Percentiles rank a stretch among this genome's conserved stretches.
These are phyloP conservation scores for Echiichthys vipera DNA, from an alignment of 2,797 vertebrate species.

Conservation along the genomic window DNA sequence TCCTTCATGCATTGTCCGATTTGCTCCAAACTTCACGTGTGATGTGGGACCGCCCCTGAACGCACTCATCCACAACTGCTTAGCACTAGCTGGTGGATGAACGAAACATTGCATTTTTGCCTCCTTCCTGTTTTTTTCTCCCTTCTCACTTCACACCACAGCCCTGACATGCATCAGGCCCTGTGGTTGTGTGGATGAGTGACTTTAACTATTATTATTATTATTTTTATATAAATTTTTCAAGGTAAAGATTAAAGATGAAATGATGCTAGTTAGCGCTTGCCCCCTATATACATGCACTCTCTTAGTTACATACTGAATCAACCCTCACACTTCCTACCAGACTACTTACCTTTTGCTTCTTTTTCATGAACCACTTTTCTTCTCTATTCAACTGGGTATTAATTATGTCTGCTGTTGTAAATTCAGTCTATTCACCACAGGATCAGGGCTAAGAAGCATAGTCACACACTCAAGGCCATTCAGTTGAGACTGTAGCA, in stretches of 20 bases:
- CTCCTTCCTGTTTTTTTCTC: too few relatives aligned
- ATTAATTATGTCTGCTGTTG: conserved; percentile 72
- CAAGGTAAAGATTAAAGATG: neutral
- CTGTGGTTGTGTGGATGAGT: too few relatives aligned
- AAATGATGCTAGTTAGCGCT: conserved; percentile 17
- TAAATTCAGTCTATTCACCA: conserved; percentile 60
- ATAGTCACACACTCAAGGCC: conserved; percentile 55
- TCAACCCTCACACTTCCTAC: conserved; percentile 12
- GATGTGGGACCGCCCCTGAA: too few relatives aligned
- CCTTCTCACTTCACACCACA: too few relatives aligned
- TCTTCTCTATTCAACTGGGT: conserved; percentile 58
- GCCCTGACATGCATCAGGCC: too few relatives aligned
- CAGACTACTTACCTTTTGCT: conserved; percentile 20
- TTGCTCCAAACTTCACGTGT: too few relatives aligned
- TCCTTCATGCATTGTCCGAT: too few relatives aligned
- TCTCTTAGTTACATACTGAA: conserved; percentile 31
- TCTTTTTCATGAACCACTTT: conserved; percentile 34
- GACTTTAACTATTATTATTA: too few relatives aligned
- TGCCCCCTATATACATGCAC: conserved; percentile 12
- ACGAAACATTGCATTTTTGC: too few relatives aligned
- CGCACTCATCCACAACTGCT: too few relatives aligned
- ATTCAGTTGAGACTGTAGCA: conserved; percentile 52
- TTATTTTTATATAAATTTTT: too few relatives aligned
- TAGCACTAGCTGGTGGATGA: too few relatives aligned
- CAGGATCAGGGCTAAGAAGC: conserved; percentile 45